A percentile compares a stretch with the other conserved stretches of the same genome.
Conservation (phyloP, 2,888 invertebrate species). For the Drosophila incognita region DNA sequence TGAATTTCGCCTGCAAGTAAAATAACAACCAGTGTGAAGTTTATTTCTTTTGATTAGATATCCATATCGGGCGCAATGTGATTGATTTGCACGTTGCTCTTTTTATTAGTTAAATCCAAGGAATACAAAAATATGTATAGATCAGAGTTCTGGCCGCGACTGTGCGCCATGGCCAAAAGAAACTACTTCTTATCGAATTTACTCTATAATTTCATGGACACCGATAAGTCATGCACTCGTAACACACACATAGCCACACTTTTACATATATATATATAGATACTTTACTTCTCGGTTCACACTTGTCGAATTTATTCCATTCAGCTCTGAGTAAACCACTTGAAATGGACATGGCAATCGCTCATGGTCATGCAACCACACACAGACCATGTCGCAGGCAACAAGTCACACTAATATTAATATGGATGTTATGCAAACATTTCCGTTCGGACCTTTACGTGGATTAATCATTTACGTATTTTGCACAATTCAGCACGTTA, state of each 20-base stretch:
- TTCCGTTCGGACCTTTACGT: slow-evolving; percentile 14
- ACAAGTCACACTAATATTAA: neutral
- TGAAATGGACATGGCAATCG: slow-evolving; percentile 33
- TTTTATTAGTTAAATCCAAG: slow-evolving; percentile 30
- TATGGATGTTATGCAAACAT: slow-evolving; percentile 35
- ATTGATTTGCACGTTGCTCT: slow-evolving; percentile 62
- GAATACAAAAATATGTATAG: slow-evolving; percentile 15
- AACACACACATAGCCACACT: slow-evolving; percentile 12
- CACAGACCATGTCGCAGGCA: neutral
- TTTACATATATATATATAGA: neutral
- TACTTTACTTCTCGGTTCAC: slow-evolving; percentile 10
- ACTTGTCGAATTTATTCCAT: slow-evolving; percentile 33
- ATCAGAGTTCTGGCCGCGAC: slow-evolving; percentile 34
- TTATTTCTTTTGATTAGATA: slow-evolving; percentile 72
- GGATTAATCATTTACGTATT: slow-evolving; percentile 9
- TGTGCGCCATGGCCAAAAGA: slow-evolving; percentile 15
- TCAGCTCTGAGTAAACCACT: slow-evolving; percentile 31
- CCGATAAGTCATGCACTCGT: slow-evolving; percentile 38
- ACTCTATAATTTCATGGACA: slow-evolving; percentile 58
- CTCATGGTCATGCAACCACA: slow-evolving; percentile 7
- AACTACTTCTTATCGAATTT: slow-evolving; percentile 56
- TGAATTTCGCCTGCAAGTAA: slow-evolving; percentile 8
- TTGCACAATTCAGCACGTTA: slow-evolving; percentile 51
- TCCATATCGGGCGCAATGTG: slow-evolving; percentile 64
- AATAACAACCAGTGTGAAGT: slow-evolving; percentile 22